Percentiles rank a stretch among this genome's conserved stretches.
phyloP scores from a whole-genome alignment of 2,113 vertebrate species.

The Micronycteris hirsuta region DNA sequence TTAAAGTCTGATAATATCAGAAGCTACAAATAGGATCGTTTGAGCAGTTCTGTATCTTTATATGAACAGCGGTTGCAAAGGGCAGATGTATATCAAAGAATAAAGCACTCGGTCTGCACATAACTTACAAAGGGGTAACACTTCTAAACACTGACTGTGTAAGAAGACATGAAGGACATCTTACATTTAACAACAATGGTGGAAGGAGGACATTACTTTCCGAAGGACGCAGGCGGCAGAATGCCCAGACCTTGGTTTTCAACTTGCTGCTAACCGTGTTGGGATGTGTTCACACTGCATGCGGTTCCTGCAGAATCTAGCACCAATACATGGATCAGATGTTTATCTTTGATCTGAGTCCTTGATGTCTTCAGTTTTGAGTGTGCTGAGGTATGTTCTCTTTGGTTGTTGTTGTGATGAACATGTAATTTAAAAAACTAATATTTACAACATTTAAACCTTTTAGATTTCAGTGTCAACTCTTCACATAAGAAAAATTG shows the following conservation, averaged over 20 bases:
- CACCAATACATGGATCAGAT: conserved; percentile 78
- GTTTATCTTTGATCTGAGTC: conserved; percentile 69
- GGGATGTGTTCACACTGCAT: conserved; percentile 55
- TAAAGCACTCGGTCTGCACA: conserved; percentile 34
- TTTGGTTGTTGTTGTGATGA: conserved; percentile 80
- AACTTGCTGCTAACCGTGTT: background rate
- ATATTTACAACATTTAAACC: conserved; percentile 85
- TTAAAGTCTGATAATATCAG: conserved; percentile 32
- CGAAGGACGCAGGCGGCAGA: conserved; percentile 41
- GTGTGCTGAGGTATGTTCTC: conserved; percentile 83
- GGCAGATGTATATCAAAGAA: background rate
- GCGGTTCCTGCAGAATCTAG: conserved; percentile 74
- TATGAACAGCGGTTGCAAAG: conserved; percentile 52
- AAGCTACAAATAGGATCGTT: conserved; percentile 44
- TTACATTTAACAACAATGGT: conserved; percentile 47
- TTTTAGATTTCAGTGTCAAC: conserved; percentile 76
- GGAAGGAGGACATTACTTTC: conserved; percentile 58
- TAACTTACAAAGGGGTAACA: conserved; percentile 68
- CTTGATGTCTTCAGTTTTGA: conserved; percentile 62
- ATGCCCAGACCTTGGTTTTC: conserved; percentile 25
- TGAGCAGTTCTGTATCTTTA: conserved; percentile 50
- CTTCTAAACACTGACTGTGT: conserved; percentile 56
- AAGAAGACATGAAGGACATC: conserved; percentile 61
- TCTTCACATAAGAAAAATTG: conserved; percentile 67
- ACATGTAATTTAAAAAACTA: conserved; percentile 71